These are phyloP conservation scores for Ibycter americanus DNA, from an alignment of 2,797 vertebrate species.

Conservation along the genomic window DNA sequence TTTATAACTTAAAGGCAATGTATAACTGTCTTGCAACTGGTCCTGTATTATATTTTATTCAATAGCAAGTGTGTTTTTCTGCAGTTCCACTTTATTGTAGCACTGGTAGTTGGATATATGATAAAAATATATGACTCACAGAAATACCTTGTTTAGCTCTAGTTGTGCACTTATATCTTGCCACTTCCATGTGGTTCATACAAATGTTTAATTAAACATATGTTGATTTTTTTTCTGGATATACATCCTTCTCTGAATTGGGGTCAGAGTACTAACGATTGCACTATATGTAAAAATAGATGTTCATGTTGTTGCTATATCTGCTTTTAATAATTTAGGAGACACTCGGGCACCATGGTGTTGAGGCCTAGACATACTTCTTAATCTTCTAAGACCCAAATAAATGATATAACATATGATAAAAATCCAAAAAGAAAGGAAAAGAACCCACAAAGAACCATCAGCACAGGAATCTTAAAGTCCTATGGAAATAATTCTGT, in stretches of 20 bases:
- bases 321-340: conserved; percentile 53
- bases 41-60: background rate
- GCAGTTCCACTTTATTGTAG: background rate
- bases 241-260: background rate
- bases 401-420: background rate
- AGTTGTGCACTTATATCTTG: background rate
- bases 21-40: background rate
- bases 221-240: background rate
- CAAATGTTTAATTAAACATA: background rate
- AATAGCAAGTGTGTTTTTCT: background rate
- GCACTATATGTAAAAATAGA: background rate
- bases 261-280: background rate
- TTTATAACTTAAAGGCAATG: background rate
- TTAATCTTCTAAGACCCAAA: conserved; percentile 28
- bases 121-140: background rate
- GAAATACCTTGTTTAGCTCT: background rate
- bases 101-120: background rate
- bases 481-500: background rate
- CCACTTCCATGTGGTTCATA: background rate
- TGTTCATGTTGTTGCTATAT: background rate
- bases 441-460: background rate
- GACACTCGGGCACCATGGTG: conserved; percentile 30
- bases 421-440: conserved; percentile 26
- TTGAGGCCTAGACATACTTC: conserved; percentile 9
- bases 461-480: background rate